Evolutionary conservation across 2,797 vertebrate species (phyloP).

Genomic region (Staurois parvus): DNA sequence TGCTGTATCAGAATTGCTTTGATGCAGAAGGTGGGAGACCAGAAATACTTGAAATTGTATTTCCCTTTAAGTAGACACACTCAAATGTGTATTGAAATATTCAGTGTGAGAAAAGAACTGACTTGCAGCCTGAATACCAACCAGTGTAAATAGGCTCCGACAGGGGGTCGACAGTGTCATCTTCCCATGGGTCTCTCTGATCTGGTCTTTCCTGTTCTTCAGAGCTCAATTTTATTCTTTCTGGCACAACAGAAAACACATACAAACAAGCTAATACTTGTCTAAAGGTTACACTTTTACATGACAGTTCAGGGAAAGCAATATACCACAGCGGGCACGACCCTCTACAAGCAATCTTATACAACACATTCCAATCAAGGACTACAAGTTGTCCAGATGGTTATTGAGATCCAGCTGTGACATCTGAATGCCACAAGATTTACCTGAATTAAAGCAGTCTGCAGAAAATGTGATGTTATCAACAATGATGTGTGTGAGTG

Average conservation of each 20-base stretch:
- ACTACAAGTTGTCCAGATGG: not conserved
- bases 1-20: too few relatives aligned
- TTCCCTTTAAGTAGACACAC: too few relatives aligned
- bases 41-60: too few relatives aligned
- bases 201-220: slow-evolving; percentile 67
- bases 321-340: not conserved
- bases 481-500: slow-evolving; percentile 83
- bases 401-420: not conserved
- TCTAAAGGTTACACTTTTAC: not conserved
- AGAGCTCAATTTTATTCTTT: slow-evolving; percentile 62
- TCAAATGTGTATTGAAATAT: not conserved
- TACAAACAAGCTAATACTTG: slow-evolving; percentile 19
- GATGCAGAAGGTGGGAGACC: too few relatives aligned
- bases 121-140: slow-evolving; percentile 61
- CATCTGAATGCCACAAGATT: slow-evolving; percentile 52
- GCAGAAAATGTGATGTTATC: slow-evolving; percentile 86
- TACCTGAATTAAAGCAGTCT: slow-evolving; percentile 83
- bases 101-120: not conserved
- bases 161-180: slow-evolving; percentile 80
- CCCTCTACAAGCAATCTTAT: not conserved
- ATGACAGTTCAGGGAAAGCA: not conserved
- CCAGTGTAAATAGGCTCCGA: slow-evolving; percentile 85
- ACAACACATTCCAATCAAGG: not conserved
- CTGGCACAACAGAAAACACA: slow-evolving; percentile 59
- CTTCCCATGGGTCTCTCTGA: slow-evolving; percentile 66